These are phyloP conservation scores for Ostrea edulis DNA, from an alignment of 1,140 invertebrate species.

Conservation along the genomic window DNA sequence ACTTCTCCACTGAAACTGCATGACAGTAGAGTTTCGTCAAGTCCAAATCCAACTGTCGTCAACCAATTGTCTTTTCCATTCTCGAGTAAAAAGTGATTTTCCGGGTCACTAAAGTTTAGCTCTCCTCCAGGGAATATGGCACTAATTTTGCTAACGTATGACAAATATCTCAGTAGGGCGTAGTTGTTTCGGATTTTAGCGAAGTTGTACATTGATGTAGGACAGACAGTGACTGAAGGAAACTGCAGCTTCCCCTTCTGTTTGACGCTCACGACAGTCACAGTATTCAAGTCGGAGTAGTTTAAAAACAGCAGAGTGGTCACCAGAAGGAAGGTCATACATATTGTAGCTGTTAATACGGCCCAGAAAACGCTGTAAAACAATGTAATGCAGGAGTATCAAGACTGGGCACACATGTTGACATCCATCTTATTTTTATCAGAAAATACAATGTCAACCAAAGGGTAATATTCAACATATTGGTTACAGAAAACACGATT, in stretches of 20 bases:
- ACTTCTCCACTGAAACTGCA: neutral
- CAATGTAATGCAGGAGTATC: neutral
- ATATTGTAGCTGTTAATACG: neutral
- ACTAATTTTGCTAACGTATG: neutral
- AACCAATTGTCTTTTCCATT: neutral
- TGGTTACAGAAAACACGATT: too few relatives aligned
- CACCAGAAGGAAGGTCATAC: neutral
- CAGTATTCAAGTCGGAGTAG: neutral
- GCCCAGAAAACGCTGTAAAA: neutral
- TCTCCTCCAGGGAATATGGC: neutral
- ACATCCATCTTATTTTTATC: too few relatives aligned
- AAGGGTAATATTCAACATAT: too few relatives aligned
- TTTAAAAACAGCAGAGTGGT: neutral
- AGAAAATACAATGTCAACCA: too few relatives aligned
- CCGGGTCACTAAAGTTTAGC: constrained; percentile 1
- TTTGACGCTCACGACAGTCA: neutral
- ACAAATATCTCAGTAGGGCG: neutral
- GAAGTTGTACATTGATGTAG: neutral
- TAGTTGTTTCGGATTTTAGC: neutral
- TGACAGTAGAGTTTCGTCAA: neutral
- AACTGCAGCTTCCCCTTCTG: neutral
- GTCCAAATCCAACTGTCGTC: neutral
- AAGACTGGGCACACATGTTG: neutral
- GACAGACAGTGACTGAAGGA: neutral
- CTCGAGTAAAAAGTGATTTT: neutral